Percentiles rank a stretch among this genome's conserved stretches.
Evolutionary conservation across 2,113 vertebrate species (phyloP).

Genomic region (Mohoua ochrocephala): DNA sequence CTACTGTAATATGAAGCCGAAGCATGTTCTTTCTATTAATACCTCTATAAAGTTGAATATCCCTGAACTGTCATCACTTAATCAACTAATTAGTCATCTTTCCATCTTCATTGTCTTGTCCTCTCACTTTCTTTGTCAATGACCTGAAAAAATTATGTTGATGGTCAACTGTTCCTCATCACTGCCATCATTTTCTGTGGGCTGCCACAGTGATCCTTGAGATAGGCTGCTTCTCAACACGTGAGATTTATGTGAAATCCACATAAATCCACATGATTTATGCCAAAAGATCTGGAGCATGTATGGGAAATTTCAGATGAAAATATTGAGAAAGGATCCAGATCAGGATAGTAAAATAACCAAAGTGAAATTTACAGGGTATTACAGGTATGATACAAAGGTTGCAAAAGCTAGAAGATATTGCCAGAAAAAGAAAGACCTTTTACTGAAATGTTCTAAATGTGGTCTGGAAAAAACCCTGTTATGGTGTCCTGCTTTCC

Average conservation of each 20-base stretch:
- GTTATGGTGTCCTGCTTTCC: background rate
- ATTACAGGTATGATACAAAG: background rate
- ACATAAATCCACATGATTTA: too few species aligned
- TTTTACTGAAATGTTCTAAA: background rate
- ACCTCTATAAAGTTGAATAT: background rate
- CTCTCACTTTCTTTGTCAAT: background rate
- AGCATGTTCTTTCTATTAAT: background rate
- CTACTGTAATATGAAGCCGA: background rate
- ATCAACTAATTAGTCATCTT: background rate
- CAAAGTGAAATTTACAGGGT: background rate
- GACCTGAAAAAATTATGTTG: background rate
- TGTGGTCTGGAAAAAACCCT: background rate
- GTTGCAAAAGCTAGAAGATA: background rate
- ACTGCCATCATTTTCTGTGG: background rate
- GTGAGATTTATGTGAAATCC: background rate
- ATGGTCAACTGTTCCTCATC: background rate
- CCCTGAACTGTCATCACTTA: background rate
- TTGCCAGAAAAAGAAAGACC: background rate
- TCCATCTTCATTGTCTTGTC: background rate
- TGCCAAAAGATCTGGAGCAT: background rate
- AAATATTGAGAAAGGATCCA: background rate
- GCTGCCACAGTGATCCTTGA: background rate
- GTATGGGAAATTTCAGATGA: background rate
- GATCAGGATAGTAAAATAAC: background rate
- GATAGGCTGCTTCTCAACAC: background rate